These are phyloP conservation scores for Phalacrocorax brasilianus DNA, from an alignment of 2,113 vertebrate species.

Conservation along the genomic window DNA sequence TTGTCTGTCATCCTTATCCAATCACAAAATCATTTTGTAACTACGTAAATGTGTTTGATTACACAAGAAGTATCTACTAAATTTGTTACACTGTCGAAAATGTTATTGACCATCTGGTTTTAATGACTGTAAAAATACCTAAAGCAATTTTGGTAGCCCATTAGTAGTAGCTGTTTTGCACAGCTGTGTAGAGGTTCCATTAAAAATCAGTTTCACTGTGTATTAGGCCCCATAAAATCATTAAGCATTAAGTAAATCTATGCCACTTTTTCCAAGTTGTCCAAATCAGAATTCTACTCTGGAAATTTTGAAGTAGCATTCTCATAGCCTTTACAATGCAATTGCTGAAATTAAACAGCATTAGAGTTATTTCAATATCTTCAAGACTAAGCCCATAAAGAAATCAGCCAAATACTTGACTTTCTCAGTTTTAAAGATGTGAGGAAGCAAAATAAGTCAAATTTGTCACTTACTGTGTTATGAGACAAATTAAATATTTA, in stretches of 20 bases:
- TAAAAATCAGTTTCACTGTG: neutral
- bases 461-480: neutral
- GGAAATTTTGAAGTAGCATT: neutral
- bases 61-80: neutral
- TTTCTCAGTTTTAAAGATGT: neutral
- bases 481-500: neutral
- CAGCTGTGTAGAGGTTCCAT: neutral
- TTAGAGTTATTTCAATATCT: neutral
- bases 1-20: neutral
- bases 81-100: neutral
- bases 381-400: neutral
- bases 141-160: neutral
- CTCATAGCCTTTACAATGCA: neutral
- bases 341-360: neutral
- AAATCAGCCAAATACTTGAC: neutral
- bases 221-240: neutral
- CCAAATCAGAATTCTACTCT: neutral
- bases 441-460: neutral
- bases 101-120: neutral
- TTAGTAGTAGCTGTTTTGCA: neutral
- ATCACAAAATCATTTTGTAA: neutral
- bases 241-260: neutral
- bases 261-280: neutral
- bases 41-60: neutral
- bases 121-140: neutral